Percentiles rank a stretch among this genome's conserved stretches.
Conservation (phyloP, 2,113 vertebrate genomes). For the Loxodonta africana region DNA sequence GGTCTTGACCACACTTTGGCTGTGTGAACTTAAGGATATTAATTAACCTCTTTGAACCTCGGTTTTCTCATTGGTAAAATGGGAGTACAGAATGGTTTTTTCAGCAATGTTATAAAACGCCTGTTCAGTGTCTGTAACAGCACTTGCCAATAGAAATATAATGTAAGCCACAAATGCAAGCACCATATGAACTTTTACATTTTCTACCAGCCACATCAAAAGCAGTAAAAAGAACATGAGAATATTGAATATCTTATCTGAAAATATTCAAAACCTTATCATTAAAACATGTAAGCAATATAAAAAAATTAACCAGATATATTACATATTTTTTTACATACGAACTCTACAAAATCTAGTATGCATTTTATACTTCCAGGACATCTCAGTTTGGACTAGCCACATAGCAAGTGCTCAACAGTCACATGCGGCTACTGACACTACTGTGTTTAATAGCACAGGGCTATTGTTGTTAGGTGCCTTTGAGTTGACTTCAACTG, state of each 20-base stretch:
- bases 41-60: not conserved
- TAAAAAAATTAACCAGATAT: not conserved
- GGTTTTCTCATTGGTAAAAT: not conserved
- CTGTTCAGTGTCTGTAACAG: not conserved
- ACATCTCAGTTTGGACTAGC: not conserved
- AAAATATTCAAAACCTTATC: not conserved
- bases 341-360: not conserved
- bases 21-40: not conserved
- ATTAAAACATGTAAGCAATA: not conserved
- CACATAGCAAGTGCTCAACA: not conserved
- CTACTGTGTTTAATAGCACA: not conserved
- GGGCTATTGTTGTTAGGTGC: not conserved
- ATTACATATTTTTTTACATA: not conserved
- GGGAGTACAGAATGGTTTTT: not conserved
- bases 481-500: not conserved
- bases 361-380: not conserved
- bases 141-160: not conserved
- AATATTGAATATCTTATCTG: not conserved
- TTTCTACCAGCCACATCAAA: not conserved
- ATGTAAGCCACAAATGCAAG: not conserved
- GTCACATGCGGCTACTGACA: not conserved
- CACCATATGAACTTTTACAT: not conserved
- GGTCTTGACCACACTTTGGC: not conserved
- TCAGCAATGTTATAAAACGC: not conserved
- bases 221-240: not conserved